phyloP scores from a whole-genome alignment of 1,140 invertebrate species.

The Augochlora pura region DNA sequence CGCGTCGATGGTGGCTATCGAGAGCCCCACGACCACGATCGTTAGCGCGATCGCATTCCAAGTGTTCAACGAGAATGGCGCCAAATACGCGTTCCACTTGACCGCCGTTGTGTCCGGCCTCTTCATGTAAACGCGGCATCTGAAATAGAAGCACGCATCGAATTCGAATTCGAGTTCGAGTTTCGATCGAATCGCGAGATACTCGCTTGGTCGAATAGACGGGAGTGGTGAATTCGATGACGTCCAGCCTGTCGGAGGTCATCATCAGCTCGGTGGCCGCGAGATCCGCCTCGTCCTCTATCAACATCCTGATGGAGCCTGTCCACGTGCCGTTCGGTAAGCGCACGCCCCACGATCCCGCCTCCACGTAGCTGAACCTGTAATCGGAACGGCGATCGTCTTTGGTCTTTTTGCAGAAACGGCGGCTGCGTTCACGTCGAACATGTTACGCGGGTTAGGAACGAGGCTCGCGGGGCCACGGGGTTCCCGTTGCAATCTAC shows the following conservation, averaged over 20 bases:
- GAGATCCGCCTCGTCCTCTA: slow-evolving; percentile 67
- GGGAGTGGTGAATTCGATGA: slow-evolving; percentile 74
- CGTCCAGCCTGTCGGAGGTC: slow-evolving; percentile 70
- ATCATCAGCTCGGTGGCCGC: slow-evolving; percentile 74
- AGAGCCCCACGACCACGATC: slow-evolving; percentile 49
- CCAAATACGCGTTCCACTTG: slow-evolving; percentile 75
- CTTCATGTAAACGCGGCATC: slow-evolving; percentile 73
- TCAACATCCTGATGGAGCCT: slow-evolving; percentile 69
- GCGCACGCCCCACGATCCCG: slow-evolving; percentile 66
- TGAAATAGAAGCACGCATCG: slow-evolving; percentile 20
- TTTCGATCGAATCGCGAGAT: too few species aligned
- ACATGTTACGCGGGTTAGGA: slow-evolving; percentile 17
- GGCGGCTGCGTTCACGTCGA: too few species aligned
- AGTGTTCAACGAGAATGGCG: slow-evolving; percentile 70
- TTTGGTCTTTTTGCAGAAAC: background rate
- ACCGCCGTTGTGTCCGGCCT: slow-evolving; percentile 67
- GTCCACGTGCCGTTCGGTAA: slow-evolving; percentile 70
- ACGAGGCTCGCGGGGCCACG: background rate
- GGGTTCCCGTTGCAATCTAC: too few species aligned
- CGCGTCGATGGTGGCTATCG: slow-evolving; percentile 34
- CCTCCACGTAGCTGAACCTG: slow-evolving; percentile 66
- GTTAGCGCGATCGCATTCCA: slow-evolving; percentile 67
- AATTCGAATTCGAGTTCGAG: too few species aligned
- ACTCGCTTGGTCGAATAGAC: slow-evolving; percentile 73
- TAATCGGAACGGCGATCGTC: background rate